Conservation (phyloP, 2,113 vertebrate species). For the Ochotona curzoniae region DNA sequence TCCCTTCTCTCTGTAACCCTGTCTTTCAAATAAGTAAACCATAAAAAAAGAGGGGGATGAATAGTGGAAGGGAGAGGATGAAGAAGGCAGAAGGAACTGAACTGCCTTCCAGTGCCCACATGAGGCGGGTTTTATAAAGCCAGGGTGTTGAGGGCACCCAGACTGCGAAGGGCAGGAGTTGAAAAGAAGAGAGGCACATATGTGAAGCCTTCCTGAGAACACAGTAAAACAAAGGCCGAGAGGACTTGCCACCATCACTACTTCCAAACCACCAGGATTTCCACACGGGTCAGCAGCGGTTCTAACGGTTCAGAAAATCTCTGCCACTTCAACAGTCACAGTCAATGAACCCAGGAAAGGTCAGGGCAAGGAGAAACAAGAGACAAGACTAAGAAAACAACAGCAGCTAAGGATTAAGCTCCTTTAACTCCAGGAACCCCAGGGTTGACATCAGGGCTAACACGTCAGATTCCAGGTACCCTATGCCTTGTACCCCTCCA, state of each 20-base stretch:
- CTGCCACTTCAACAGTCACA: constrained; percentile 3
- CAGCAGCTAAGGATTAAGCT: neutral
- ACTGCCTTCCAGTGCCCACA: too few species aligned
- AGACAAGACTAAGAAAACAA: neutral
- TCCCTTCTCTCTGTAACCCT: too few species aligned
- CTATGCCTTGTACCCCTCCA: neutral
- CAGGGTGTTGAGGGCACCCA: accelerated
- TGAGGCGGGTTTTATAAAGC: neutral
- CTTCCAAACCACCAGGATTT: neutral
- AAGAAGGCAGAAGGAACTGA: neutral
- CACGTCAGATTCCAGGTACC: neutral
- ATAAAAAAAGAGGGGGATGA: too few species aligned
- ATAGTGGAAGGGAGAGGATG: neutral
- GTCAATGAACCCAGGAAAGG: constrained; percentile 44
- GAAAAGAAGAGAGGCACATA: neutral
- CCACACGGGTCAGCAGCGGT: constrained; percentile 12
- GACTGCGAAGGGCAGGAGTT: accelerated
- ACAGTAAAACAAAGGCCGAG: neutral
- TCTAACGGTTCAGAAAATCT: constrained; percentile 52
- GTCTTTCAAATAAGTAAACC: too few species aligned
- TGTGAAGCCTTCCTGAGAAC: neutral
- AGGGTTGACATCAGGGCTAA: accelerated
- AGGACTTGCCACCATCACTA: constrained; percentile 8
- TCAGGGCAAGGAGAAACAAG: constrained; percentile 20
- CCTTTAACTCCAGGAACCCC: neutral